A percentile compares a stretch with the other conserved stretches of the same genome.
Conservation (phyloP, 2,797 vertebrate genomes). For the Threskiornis aethiopicus region DNA sequence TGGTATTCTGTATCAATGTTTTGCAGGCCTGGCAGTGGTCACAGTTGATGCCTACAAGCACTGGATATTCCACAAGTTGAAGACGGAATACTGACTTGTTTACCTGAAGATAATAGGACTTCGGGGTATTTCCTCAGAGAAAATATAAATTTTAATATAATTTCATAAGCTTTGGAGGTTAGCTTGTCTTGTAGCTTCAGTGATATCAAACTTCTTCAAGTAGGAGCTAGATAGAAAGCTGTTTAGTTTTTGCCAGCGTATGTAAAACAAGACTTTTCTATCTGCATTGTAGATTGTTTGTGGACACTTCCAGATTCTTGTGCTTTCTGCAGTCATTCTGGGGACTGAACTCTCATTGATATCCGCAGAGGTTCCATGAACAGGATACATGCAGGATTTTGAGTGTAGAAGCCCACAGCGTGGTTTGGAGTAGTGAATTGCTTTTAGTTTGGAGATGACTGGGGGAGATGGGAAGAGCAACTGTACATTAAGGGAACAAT, state of each 20-base stretch:
- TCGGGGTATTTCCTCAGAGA: conserved; percentile 71
- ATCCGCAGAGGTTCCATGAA: neutral
- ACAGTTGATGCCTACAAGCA: conserved; percentile 71
- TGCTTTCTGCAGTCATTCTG: conserved; percentile 67
- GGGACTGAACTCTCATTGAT: conserved; percentile 65
- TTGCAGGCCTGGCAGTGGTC: conserved; percentile 71
- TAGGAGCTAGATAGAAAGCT: conserved; percentile 70
- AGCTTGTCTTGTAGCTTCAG: conserved; percentile 71
- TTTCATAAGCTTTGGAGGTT: conserved; percentile 70
- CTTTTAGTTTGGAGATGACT: conserved; percentile 22
- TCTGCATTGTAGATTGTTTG: conserved; percentile 71
- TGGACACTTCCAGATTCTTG: conserved; percentile 69
- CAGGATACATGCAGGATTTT: conserved; percentile 5
- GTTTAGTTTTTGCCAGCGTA: conserved; percentile 71
- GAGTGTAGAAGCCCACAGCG: conserved; percentile 5
- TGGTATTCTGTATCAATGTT: conserved; percentile 69
- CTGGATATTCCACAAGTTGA: conserved; percentile 73
- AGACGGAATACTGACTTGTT: conserved; percentile 72
- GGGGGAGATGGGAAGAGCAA: conserved; percentile 32
- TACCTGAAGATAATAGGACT: conserved; percentile 71
- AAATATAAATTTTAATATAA: conserved; percentile 73
- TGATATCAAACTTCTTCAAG: conserved; percentile 68
- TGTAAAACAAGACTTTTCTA: conserved; percentile 69
- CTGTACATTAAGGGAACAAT: conserved; percentile 51
- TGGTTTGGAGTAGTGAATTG: conserved; percentile 45